phyloP scores from a whole-genome alignment of 2,888 invertebrate genomes.

The Allygus modestus region DNA sequence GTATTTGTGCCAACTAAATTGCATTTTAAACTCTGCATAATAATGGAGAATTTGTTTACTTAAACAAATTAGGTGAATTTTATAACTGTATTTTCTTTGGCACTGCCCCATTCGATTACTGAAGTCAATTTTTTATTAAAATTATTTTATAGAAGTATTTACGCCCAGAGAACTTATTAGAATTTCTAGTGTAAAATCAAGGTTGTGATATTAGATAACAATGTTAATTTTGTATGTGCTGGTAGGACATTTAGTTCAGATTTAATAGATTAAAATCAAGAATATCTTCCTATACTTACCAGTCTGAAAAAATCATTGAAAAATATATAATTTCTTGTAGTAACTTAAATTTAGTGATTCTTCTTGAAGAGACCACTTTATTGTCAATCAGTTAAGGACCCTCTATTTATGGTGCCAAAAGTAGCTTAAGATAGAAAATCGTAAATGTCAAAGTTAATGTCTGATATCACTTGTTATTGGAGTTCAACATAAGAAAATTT shows the following conservation, averaged over 20 bases:
- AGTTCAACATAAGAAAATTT: neutral
- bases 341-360: neutral
- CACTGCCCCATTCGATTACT: neutral
- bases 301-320: no score
- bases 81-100: neutral
- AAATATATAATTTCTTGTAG: neutral
- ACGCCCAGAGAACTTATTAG: neutral
- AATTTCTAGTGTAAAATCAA: neutral
- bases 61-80: no score
- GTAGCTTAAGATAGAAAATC: conserved; percentile 28
- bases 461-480: conserved; percentile 26
- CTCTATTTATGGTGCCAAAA: conserved; percentile 49
- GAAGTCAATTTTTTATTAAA: conserved; percentile 20
- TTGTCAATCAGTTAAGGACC: neutral
- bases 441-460: conserved; percentile 19
- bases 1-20: neutral
- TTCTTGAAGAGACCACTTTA: neutral
- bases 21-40: neutral
- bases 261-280: neutral
- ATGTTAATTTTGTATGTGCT: neutral
- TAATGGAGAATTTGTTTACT: neutral
- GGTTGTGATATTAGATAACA: conserved; percentile 30
- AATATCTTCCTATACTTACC: neutral
- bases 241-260: neutral
- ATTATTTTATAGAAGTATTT: conserved; percentile 3